A percentile compares a stretch with the other conserved stretches of the same genome.
Evolutionary conservation across 2,113 vertebrate genomes (phyloP).

Genomic region (Polypterus senegalus): DNA sequence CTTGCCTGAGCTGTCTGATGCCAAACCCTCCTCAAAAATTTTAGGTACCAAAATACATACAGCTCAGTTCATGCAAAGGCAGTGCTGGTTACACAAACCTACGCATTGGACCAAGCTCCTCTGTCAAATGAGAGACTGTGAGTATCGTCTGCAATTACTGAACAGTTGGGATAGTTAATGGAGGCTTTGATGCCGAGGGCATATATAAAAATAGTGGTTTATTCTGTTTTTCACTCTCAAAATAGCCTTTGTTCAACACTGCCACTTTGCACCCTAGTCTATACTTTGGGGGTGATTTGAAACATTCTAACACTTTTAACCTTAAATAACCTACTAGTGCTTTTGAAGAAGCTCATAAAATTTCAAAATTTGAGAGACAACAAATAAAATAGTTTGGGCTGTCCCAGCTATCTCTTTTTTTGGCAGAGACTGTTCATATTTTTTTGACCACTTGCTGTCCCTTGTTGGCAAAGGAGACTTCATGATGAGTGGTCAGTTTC

Average conservation of each 20-base stretch:
- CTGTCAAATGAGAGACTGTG: not conserved
- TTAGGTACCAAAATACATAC: not conserved
- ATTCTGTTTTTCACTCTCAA: not conserved
- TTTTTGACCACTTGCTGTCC: too few species aligned
- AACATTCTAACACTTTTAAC: too few species aligned
- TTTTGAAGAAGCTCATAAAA: too few species aligned
- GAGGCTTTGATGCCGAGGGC: not conserved
- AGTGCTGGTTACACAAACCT: not conserved
- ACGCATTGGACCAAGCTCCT: not conserved
- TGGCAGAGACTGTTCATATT: too few species aligned
- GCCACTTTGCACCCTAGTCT: too few species aligned
- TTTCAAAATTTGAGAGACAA: too few species aligned
- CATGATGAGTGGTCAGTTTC: too few species aligned
- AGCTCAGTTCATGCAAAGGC: not conserved
- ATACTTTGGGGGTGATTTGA: too few species aligned
- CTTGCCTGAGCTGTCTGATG: not conserved
- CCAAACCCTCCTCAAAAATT: slow-evolving; percentile 1
- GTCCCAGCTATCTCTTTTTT: too few species aligned
- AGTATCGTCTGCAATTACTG: slow-evolving; percentile 4
- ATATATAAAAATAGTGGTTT: not conserved
- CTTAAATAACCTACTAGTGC: too few species aligned
- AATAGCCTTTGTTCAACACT: not conserved
- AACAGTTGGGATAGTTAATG: not conserved
- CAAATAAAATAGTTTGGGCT: too few species aligned
- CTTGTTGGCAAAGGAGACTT: too few species aligned